A percentile compares a stretch with the other conserved stretches of the same genome.
Evolutionary conservation across 2,113 vertebrate species (phyloP).

Genomic region (Sylvilagus bachmani): DNA sequence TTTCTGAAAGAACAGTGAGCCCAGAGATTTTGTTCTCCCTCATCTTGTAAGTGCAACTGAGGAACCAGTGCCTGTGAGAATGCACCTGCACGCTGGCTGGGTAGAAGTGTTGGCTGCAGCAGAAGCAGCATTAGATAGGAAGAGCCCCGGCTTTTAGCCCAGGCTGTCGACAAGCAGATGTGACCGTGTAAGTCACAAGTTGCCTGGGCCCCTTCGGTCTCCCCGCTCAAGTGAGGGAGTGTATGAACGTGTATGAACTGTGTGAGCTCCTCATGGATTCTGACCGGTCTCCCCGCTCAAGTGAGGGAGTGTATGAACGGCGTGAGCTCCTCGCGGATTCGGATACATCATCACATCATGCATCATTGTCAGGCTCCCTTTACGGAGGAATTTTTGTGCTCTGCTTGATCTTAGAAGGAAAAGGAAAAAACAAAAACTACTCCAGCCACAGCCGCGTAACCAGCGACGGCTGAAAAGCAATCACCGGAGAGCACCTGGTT

Average conservation of each 20-base stretch:
- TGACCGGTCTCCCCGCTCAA: no score
- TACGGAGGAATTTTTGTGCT: background rate
- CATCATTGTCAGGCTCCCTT: background rate
- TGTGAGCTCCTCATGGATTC: background rate
- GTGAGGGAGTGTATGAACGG: background rate
- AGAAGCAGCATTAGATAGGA: background rate
- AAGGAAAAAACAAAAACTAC: background rate
- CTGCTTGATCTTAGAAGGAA: background rate
- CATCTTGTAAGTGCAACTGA: background rate
- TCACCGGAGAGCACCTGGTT: background rate
- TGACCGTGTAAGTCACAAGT: background rate
- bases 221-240: background rate
- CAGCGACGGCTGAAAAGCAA: background rate
- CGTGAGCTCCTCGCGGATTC: background rate
- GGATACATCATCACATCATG: background rate
- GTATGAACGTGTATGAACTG: background rate
- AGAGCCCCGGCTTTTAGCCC: background rate
- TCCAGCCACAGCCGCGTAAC: background rate
- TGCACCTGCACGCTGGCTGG: background rate
- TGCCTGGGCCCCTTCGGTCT: background rate
- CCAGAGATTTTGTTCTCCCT: background rate
- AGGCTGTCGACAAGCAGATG: background rate
- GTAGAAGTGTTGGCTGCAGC: background rate
- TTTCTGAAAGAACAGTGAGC: background rate
- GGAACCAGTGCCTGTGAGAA: background rate